A percentile compares a stretch with the other conserved stretches of the same genome.
phyloP scores from a whole-genome alignment of 2,888 invertebrate species.

The Prosopocoilus inquinatus region DNA sequence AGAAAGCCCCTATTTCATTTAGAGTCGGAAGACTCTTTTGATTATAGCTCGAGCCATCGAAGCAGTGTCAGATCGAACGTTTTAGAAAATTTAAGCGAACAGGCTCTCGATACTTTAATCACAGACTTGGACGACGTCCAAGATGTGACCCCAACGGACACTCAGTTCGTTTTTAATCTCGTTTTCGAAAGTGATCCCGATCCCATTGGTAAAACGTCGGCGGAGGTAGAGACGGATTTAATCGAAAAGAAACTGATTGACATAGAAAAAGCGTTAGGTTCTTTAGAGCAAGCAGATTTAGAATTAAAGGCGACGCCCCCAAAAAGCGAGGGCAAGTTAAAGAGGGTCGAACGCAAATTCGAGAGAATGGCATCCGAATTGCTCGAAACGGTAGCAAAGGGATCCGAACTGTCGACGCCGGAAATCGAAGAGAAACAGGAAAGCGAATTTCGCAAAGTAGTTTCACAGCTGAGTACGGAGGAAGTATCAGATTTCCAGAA shows the following conservation, averaged over 20 bases:
- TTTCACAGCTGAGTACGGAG: constrained; percentile 54
- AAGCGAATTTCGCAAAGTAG: constrained; percentile 50
- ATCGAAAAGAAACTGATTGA: constrained; percentile 48
- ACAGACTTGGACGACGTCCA: constrained; percentile 27
- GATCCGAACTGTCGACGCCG: constrained; percentile 42
- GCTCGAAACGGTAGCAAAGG: constrained; percentile 42
- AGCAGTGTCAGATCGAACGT: constrained; percentile 41
- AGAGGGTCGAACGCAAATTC: constrained; percentile 53
- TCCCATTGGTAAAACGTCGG: constrained; percentile 9
- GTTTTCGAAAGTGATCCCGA: constrained; percentile 10
- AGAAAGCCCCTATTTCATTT: constrained; percentile 51
- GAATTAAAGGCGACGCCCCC: constrained; percentile 22
- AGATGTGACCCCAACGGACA: constrained; percentile 10
- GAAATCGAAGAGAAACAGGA: constrained; percentile 46
- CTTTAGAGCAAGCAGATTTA: constrained; percentile 40
- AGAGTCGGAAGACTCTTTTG: constrained; percentile 48
- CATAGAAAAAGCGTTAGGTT: constrained; percentile 48
- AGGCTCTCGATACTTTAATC: constrained; percentile 36
- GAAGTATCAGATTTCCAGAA: constrained; percentile 54
- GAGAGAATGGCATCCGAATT: constrained; percentile 55
- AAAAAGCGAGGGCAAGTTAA: constrained; percentile 46
- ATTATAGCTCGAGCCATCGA: constrained; percentile 26
- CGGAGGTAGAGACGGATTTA: constrained; percentile 35
- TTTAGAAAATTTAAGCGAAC: constrained; percentile 39
- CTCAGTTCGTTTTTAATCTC: constrained; percentile 13